A percentile compares a stretch with the other conserved stretches of the same genome.
These are phyloP conservation scores for Ptiloglossa arizonensis DNA, from an alignment of 1,140 invertebrate genomes.

Conservation along the genomic window DNA sequence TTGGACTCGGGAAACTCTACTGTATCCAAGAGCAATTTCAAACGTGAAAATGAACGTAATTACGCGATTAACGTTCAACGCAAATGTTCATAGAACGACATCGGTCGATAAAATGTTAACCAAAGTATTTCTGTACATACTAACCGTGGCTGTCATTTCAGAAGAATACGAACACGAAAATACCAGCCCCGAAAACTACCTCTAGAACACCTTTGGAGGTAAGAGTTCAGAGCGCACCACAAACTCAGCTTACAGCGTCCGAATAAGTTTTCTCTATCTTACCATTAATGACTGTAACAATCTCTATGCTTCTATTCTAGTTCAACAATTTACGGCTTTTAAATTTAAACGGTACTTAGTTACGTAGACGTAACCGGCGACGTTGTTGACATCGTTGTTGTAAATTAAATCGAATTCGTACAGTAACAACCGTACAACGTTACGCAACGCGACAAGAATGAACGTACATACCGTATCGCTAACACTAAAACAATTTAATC, in stretches of 20 bases:
- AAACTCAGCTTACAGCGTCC: slow-evolving; percentile 29
- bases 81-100: not conserved
- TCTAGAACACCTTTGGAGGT: slow-evolving; percentile 66
- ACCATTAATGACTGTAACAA: slow-evolving; percentile 29
- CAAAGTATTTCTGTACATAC: not conserved
- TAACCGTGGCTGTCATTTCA: slow-evolving; percentile 64
- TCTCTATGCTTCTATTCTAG: slow-evolving; percentile 40
- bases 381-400: not conserved
- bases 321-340: slow-evolving; percentile 26
- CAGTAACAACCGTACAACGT: too few species aligned
- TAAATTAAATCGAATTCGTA: not conserved
- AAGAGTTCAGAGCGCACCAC: slow-evolving; percentile 45
- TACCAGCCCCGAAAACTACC: slow-evolving; percentile 56
- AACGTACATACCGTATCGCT: not conserved
- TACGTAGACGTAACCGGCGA: slow-evolving; percentile 18
- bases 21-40: too few species aligned
- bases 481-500: slow-evolving; percentile 31
- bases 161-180: slow-evolving; percentile 70
- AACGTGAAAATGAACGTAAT: too few species aligned
- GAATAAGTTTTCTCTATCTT: slow-evolving; percentile 5
- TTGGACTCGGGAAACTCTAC: too few species aligned
- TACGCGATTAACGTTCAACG: too few species aligned
- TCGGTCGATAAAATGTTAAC: not conserved
- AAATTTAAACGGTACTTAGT: slow-evolving; percentile 16
- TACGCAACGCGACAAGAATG: not conserved